phyloP scores from a whole-genome alignment of 1,140 invertebrate species.

The Sitodiplosis mosellana region DNA sequence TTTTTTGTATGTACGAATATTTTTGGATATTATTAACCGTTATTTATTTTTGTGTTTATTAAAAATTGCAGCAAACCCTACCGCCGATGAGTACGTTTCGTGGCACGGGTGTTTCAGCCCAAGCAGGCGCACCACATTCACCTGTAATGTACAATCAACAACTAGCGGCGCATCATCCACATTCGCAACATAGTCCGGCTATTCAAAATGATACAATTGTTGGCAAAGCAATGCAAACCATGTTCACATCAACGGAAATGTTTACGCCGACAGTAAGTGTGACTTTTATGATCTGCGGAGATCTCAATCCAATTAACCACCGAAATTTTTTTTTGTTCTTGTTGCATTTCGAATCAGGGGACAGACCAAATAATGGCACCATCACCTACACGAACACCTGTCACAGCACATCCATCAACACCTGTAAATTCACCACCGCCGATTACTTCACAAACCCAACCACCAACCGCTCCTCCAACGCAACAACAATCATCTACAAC shows the following conservation, averaged over 20 bases:
- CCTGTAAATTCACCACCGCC: slow-evolving; percentile 74
- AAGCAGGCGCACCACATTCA: slow-evolving; percentile 29
- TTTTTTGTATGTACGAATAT: neutral
- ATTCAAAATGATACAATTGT: slow-evolving; percentile 45
- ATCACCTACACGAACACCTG: too few species aligned
- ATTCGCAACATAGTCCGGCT: slow-evolving; percentile 20
- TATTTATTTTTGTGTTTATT: neutral
- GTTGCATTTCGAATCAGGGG: too few species aligned
- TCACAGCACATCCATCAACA: slow-evolving; percentile 73
- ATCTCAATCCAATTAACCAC: too few species aligned
- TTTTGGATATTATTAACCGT: neutral
- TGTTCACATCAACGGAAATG: slow-evolving; percentile 69
- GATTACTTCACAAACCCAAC: slow-evolving; percentile 35
- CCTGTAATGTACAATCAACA: slow-evolving; percentile 25
- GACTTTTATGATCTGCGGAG: too few species aligned
- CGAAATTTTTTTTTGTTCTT: too few species aligned
- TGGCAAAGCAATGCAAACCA: slow-evolving; percentile 66
- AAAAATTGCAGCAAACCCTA: slow-evolving; percentile 40
- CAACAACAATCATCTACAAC: slow-evolving; percentile 24
- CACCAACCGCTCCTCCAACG: slow-evolving; percentile 31
- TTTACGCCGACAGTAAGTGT: slow-evolving; percentile 41
- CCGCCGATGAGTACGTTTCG: slow-evolving; percentile 90
- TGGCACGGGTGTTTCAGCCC: slow-evolving; percentile 32
- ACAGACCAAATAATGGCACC: too few species aligned
- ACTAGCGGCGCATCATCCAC: slow-evolving; percentile 22